These are phyloP conservation scores for Phoebastria nigripes DNA, from an alignment of 2,797 vertebrate species.

Conservation along the genomic window DNA sequence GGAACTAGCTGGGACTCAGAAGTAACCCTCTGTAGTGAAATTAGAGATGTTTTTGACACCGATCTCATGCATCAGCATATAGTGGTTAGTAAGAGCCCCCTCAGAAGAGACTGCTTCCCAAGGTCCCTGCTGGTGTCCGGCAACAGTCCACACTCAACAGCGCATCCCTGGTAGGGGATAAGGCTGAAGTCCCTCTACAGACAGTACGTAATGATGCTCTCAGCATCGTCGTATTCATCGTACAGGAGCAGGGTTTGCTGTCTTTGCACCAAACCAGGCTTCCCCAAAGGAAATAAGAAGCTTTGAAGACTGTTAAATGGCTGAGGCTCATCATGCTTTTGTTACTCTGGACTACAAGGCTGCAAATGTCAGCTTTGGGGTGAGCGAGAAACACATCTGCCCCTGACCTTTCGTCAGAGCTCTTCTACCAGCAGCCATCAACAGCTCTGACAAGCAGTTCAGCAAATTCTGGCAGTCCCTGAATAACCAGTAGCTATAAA, in stretches of 20 bases:
- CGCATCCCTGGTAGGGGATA: accelerated
- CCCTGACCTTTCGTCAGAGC: neutral
- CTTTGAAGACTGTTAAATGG: neutral
- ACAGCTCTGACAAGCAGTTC: neutral
- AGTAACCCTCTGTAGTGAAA: neutral
- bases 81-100: neutral
- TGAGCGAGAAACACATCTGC: neutral
- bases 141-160: neutral
- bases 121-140: accelerated
- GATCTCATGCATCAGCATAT: neutral
- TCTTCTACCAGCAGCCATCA: neutral
- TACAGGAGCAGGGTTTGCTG: neutral
- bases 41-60: neutral
- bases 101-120: neutral
- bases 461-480: neutral
- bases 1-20: neutral
- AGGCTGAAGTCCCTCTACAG: accelerated
- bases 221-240: accelerated
- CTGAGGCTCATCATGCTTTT: neutral
- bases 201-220: accelerated
- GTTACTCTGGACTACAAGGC: neutral
- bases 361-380: neutral
- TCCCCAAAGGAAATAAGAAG: neutral
- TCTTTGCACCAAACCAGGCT: neutral
- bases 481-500: neutral